Conservation (phyloP, 2,797 vertebrate genomes). For the Hydrocynus forskahlii region DNA sequence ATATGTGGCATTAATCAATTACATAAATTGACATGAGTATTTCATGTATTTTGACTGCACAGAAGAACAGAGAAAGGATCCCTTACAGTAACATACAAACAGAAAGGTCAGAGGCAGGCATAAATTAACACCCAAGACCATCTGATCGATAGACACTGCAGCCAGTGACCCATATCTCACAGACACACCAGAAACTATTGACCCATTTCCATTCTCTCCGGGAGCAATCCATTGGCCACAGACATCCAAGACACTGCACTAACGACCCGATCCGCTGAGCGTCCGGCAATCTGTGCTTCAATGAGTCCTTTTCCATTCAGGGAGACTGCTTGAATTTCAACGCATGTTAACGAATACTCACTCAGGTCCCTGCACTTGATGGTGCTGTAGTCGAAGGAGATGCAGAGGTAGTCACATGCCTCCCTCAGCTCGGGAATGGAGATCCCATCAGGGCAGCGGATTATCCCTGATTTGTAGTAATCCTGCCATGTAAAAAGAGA, state of each 20-base stretch:
- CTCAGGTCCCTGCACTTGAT: conserved; percentile 99
- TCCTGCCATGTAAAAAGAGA: conserved; percentile 83
- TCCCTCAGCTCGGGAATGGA: conserved; percentile 98
- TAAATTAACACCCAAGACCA: conserved; percentile 5
- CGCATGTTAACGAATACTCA: conserved; percentile 79
- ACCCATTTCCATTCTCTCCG: conserved; percentile 46
- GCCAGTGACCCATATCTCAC: conserved; percentile 30
- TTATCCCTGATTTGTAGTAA: conserved; percentile 99
- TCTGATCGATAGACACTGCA: not conserved
- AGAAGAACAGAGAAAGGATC: not conserved
- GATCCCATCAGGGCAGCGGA: conserved; percentile 98
- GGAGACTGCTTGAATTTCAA: not conserved
- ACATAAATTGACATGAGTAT: not conserved
- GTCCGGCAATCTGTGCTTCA: conserved; percentile 4
- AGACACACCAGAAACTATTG: conserved; percentile 32
- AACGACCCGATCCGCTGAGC: not conserved
- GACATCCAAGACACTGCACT: not conserved
- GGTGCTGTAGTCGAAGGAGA: conserved; percentile 97
- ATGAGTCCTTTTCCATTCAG: not conserved
- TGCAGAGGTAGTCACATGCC: conserved; percentile 99
- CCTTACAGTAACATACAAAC: not conserved
- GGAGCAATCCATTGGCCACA: conserved; percentile 1
- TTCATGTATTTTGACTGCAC: not conserved
- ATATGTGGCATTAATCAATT: not conserved
- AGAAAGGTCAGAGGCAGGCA: conserved; percentile 11